Percentiles rank a stretch among this genome's conserved stretches.
Conservation (phyloP, 2,797 vertebrate species). For the Scleropages formosus region DNA sequence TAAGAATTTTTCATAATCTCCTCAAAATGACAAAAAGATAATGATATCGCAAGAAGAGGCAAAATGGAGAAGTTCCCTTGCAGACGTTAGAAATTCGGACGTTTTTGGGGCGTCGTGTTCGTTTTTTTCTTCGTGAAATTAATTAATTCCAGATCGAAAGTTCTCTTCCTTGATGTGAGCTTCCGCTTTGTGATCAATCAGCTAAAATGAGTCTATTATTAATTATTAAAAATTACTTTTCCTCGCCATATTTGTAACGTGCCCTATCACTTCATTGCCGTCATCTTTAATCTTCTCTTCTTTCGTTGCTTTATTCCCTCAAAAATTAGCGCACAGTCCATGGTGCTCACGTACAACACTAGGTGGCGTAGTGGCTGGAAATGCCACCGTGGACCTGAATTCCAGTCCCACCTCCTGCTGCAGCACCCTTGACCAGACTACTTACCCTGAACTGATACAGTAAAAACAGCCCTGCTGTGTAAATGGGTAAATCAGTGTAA, state of each 20-base stretch:
- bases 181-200: not conserved
- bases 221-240: too few relatives aligned
- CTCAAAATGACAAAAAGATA: conserved; percentile 20
- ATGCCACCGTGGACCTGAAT: too few relatives aligned
- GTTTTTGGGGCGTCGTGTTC: not conserved
- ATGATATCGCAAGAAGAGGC: not conserved
- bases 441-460: too few relatives aligned
- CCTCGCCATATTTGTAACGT: not conserved
- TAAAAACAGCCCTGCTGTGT: too few relatives aligned
- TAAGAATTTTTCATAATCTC: conserved; percentile 27
- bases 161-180: not conserved
- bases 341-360: too few relatives aligned
- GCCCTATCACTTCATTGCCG: not conserved
- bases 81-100: not conserved
- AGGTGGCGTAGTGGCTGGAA: too few relatives aligned
- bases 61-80: conserved; percentile 3
- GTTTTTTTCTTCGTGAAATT: not conserved
- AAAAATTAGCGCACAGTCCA: not conserved
- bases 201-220: too few relatives aligned
- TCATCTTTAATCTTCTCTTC: not conserved
- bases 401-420: too few relatives aligned
- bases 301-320: not conserved
- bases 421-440: too few relatives aligned
- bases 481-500: too few relatives aligned
- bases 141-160: not conserved